Evolutionary conservation across 1,140 invertebrate species (phyloP), one percentile per base, ranked within the genome.

Genomic region (Asobara japonica): DNA sequence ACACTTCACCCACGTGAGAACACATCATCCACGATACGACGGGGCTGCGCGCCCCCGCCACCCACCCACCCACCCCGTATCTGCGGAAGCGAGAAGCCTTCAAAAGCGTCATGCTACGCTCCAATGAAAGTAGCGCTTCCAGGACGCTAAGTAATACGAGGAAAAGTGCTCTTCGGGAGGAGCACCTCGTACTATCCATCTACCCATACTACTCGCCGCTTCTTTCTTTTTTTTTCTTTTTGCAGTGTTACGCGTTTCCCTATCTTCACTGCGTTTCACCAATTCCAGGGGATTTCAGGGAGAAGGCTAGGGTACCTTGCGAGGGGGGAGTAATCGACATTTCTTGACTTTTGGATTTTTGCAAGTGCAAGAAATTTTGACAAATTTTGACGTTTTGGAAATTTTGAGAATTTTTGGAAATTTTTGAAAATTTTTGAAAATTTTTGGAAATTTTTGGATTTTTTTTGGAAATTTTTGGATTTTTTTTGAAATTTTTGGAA

Each of bases 131-230:
- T 70, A 36, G 67, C 67, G 71, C 71, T 74, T 70, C 31, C 69
- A 72, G 62, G 38, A 48, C 78, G 80, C 82, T 86, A 84, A 86
- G 84, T 86, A 85, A 86, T 86, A 84, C 83, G 80, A 83, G 82
- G 78, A 83, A 85, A 84, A 86, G 85, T 85, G 81, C 84, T 83
- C 66, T 70, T 29, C 65, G n/a, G 5, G 41, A 62, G 11, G 20
- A n/a, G n/a, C 25, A 22, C 62, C 60, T 45, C 38, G 31, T 30
- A 60, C 51, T n/a, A 8, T 48, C 67, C n/a, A 13, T 45, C 2
- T 45, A 38, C 22, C 6, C 11, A 61, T 56, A 51, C 41, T 16
- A 41, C 56, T 66, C 73, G 10, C 18, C 29, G 4, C 31, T 11
- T 11, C 56, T 68, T 38, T 30, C 33, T 69, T 20, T 66, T 65